Evolutionary conservation across 2,113 vertebrate genomes (phyloP), one percentile per base, ranked within the genome.

Genomic region (Otolemur garnettii): DNA sequence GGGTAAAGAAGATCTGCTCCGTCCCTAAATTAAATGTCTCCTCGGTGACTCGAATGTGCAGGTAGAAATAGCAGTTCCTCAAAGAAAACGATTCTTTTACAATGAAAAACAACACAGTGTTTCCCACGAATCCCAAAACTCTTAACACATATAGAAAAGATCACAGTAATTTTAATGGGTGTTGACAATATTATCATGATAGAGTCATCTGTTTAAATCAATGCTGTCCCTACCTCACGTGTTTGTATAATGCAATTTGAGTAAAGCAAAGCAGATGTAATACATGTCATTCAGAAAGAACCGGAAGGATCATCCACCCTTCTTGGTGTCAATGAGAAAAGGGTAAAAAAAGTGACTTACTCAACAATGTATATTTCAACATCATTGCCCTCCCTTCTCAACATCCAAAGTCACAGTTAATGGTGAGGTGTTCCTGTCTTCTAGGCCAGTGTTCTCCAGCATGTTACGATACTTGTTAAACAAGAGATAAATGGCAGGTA

Each of bases 21-120:
- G 0, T 93, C 90, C 92, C 89, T 94, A 92, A 92, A 97, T 97
- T 93, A 94, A 96, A 91, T 75, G 77, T 93, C 80, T 94, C 93
- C 96, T 96, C 91, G 57, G 74, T 97, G 84, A 93, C 91, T 91
- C 50, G 50, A 79, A 35, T 68, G 71, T n/a, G n/a, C 69, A 91
- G 60, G 88, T 64, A 19, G 85, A 94, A 93, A 95, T 1, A 84
- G 64, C 82, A 78, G 35, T 90, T 89, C 88, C 82, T 97, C 83
- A 71, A 93, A 96, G 91, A 96, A 97, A 88, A 81, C 64, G 90
- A 64, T 69, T 92, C 60, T 38, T 96, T 96, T 90, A 87, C 15
- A 83, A 66, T 79, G 80, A 85, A 95, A 95, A 96, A 71, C 83
- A 90, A 79, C 79, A 50, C 64, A 87, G 83, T n/a, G 3, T 81